phyloP scores from a whole-genome alignment of 2,113 vertebrate genomes.

The Mandrillus leucophaeus region DNA sequence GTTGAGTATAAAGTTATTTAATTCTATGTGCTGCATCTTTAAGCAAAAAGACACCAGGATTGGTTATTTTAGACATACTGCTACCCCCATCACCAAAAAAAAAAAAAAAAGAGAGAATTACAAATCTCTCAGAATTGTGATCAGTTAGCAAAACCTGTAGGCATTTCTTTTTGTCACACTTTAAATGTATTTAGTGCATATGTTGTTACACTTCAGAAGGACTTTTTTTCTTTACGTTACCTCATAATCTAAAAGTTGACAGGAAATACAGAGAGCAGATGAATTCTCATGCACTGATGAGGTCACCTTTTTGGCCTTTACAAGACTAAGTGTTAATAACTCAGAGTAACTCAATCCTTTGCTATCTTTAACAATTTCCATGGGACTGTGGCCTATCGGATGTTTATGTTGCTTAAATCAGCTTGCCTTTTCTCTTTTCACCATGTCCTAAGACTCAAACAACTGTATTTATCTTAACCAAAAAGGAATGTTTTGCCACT shows the following conservation, averaged over 20 bases:
- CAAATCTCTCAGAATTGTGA: neutral
- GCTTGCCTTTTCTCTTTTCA: conserved; percentile 43
- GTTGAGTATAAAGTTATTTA: neutral
- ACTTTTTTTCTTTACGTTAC: neutral
- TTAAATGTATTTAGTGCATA: neutral
- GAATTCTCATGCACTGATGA: neutral
- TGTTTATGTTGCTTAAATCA: conserved; percentile 43
- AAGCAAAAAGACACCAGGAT: neutral
- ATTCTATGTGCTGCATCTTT: conserved; percentile 4
- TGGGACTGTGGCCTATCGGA: neutral
- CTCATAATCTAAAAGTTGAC: conserved; percentile 17
- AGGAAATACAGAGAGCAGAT: conserved; percentile 44
- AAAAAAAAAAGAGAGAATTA: neutral
- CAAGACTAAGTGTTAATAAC: conserved; percentile 37
- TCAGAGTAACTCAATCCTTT: neutral
- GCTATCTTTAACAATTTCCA: conserved; percentile 44
- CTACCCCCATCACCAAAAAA: neutral
- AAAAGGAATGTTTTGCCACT: conserved; percentile 19
- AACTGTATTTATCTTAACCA: conserved; percentile 57
- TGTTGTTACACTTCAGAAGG: neutral
- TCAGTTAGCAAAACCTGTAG: neutral
- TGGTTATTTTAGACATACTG: conserved; percentile 10
- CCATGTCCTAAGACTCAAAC: conserved; percentile 47
- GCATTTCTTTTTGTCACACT: conserved; percentile 5
- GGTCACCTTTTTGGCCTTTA: conserved; percentile 31